These are phyloP conservation scores for Podarcis muralis DNA, from an alignment of 2,113 vertebrate genomes.

Conservation along the genomic window DNA sequence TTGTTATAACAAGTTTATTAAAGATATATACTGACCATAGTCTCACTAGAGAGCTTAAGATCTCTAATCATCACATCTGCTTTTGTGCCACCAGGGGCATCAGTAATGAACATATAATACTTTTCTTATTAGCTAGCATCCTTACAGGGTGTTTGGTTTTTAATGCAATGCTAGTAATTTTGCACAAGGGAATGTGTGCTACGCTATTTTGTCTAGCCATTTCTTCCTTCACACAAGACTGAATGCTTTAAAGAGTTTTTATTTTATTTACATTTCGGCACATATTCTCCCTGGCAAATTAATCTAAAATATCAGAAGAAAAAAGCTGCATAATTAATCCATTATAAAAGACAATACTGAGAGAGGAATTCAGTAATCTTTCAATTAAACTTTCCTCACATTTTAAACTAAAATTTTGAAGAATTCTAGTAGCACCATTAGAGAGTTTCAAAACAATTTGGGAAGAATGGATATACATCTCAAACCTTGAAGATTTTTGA, in stretches of 20 bases:
- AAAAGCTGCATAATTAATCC: background rate
- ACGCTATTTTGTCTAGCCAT: background rate
- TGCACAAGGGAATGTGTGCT: background rate
- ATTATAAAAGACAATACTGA: background rate
- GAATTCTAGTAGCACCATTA: background rate
- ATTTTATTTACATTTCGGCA: background rate
- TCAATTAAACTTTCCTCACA: background rate
- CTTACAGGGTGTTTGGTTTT: background rate
- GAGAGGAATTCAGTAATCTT: background rate
- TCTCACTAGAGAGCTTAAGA: background rate
- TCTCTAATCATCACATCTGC: slow-evolving; percentile 38
- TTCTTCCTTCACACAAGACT: background rate
- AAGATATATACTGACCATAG: background rate
- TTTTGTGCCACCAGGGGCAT: slow-evolving; percentile 74
- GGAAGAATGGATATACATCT: background rate
- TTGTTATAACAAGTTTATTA: slow-evolving; percentile 38
- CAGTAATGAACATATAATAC: background rate
- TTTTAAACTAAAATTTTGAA: background rate
- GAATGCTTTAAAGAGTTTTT: background rate
- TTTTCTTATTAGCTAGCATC: background rate
- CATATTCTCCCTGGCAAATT: background rate
- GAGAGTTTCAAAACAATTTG: background rate
- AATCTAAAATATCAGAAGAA: background rate
- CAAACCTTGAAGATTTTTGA: background rate
- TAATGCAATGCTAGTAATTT: background rate